Conservation (phyloP, 2,888 invertebrate genomes). For the Ctenicera cuprea region DNA sequence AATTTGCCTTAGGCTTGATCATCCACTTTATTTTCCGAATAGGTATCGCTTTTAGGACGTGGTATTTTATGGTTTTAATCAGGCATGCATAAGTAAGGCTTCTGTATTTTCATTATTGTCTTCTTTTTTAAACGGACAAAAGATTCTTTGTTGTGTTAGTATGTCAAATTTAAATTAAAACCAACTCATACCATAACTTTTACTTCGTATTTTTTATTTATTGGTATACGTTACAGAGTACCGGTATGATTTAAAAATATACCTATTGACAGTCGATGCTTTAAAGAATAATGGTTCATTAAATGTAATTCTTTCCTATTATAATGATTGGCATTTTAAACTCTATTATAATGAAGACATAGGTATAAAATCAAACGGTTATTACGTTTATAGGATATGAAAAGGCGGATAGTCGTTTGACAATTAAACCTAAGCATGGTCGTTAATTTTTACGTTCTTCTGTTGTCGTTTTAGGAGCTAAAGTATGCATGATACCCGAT, state of each 20-base stretch:
- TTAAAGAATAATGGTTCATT: not conserved
- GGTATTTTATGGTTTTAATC: no score
- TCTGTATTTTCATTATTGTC: no score
- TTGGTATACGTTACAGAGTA: not conserved
- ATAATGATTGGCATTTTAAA: not conserved
- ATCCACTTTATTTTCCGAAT: constrained; percentile 6
- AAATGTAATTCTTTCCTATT: constrained; percentile 1
- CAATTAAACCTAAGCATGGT: no score
- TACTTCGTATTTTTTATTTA: no score
- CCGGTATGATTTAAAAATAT: not conserved
- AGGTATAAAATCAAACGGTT: not conserved
- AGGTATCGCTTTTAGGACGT: not conserved
- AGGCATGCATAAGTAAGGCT: no score
- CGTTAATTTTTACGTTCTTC: no score
- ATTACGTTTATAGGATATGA: not conserved
- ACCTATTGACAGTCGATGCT: not conserved
- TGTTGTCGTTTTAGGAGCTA: no score
- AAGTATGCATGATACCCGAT: no score
- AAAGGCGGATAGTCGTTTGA: not conserved
- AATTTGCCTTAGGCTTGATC: constrained; percentile 11
- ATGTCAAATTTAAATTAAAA: not conserved
- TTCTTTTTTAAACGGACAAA: not conserved
- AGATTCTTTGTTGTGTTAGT: not conserved
- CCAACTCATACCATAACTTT: not conserved
- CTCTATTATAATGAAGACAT: not conserved